Evolutionary conservation across 2,888 invertebrate genomes (phyloP).

Genomic region (Anarsia innoxiella): DNA sequence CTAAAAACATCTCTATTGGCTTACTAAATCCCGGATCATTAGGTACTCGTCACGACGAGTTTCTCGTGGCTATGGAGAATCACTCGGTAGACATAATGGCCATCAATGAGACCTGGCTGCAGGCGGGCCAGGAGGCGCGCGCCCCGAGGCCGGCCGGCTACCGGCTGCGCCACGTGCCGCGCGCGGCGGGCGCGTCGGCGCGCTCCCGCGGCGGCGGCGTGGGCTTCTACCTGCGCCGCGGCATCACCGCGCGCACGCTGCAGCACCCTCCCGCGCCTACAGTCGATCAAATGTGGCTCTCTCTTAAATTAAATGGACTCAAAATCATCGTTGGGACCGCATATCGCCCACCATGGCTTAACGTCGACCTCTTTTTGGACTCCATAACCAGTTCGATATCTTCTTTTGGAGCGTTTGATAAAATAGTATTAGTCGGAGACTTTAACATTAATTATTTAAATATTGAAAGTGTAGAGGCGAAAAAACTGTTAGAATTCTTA

Average conservation of each 20-base stretch:
- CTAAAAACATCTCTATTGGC: too few species aligned
- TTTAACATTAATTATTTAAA: not conserved
- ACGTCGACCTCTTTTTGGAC: constrained; percentile 1
- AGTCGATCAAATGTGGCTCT: constrained; percentile 4
- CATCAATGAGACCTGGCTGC: constrained; percentile 5
- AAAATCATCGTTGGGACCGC: not conserved
- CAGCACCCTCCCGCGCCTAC: not conserved
- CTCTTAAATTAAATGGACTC: not conserved
- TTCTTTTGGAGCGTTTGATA: not conserved
- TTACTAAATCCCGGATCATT: too few species aligned
- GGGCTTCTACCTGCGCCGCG: not conserved
- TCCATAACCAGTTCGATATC: not conserved
- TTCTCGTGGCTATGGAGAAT: not conserved
- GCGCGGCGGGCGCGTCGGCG: not conserved
- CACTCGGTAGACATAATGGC: constrained; percentile 6
- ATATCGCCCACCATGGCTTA: not conserved
- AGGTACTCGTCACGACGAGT: constrained; percentile 1
- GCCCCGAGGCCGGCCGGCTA: not conserved
- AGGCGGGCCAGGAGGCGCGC: not conserved
- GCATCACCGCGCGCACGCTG: not conserved
- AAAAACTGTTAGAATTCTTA: not conserved
- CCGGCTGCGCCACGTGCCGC: not conserved
- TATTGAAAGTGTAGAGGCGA: not conserved
- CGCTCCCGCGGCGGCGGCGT: not conserved
- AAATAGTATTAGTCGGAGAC: not conserved